These are phyloP conservation scores for Eupithecia vulgata DNA, from an alignment of 2,888 invertebrate species.

Conservation along the genomic window DNA sequence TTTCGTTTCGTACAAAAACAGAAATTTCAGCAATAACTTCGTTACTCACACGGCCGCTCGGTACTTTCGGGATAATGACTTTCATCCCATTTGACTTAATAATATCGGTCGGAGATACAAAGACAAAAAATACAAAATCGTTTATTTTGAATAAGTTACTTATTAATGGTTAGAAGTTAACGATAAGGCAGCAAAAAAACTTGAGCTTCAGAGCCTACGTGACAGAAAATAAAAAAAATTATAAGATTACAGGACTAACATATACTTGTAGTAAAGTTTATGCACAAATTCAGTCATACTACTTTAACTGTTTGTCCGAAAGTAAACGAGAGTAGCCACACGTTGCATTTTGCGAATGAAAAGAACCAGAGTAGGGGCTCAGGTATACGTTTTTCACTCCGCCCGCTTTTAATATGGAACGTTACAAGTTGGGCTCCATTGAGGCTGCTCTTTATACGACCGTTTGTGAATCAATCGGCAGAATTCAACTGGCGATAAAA, in stretches of 20 bases:
- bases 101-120: background rate
- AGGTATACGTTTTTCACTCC: constrained; percentile 39
- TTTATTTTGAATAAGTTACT: no score
- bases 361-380: background rate
- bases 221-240: no score
- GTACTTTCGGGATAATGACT: no score
- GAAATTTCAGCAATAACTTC: background rate
- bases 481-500: constrained; percentile 37
- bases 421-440: constrained; percentile 1
- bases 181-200: background rate
- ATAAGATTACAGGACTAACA: no score
- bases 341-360: background rate
- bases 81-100: background rate
- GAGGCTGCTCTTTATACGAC: background rate
- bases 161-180: no score
- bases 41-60: no score
- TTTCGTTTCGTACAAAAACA: background rate
- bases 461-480: constrained; percentile 18
- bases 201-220: no score
- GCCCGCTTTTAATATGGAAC: background rate
- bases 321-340: background rate
- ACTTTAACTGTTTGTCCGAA: background rate
- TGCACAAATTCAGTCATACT: background rate
- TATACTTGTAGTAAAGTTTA: background rate
- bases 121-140: no score